phyloP scores from a whole-genome alignment of 1,140 invertebrate genomes.

The Drosophila bocki region DNA sequence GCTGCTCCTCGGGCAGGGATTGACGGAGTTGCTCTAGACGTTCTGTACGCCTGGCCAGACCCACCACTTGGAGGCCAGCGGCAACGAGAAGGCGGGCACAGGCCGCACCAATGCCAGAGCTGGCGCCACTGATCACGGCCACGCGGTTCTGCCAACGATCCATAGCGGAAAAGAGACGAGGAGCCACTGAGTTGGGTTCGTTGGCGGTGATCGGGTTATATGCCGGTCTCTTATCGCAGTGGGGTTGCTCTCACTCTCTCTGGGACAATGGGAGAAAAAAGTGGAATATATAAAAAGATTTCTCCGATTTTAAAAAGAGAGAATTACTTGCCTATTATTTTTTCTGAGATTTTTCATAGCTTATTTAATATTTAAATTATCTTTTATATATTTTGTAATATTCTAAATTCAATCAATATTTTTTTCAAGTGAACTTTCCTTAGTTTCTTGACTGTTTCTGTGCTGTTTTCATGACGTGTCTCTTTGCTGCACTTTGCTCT shows the following conservation, averaged over 20 bases:
- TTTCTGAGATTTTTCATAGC: not conserved
- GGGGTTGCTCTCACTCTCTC: slow-evolving; percentile 2
- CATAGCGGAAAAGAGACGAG: slow-evolving; percentile 21
- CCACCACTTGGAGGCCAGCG: slow-evolving; percentile 87
- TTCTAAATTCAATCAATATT: not conserved
- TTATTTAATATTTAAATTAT: not conserved
- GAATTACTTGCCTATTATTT: too few species aligned
- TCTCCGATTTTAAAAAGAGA: too few species aligned
- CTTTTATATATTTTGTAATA: too few species aligned
- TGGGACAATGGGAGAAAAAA: not conserved
- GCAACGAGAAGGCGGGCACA: slow-evolving; percentile 85
- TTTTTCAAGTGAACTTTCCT: not conserved
- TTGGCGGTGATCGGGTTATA: slow-evolving; percentile 23
- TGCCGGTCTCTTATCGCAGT: slow-evolving; percentile 8
- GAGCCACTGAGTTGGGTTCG: slow-evolving; percentile 17
- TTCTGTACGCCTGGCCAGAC: slow-evolving; percentile 74
- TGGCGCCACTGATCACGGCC: slow-evolving; percentile 89
- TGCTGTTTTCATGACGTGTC: slow-evolving; percentile 26
- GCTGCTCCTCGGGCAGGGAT: slow-evolving; percentile 66
- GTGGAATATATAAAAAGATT: too few species aligned
- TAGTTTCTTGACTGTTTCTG: not conserved
- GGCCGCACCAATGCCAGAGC: slow-evolving; percentile 88
- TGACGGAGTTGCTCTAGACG: slow-evolving; percentile 64
- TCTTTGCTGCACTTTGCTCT: slow-evolving; percentile 10
- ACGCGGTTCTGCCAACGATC: slow-evolving; percentile 87